Evolutionary conservation across 30 jellyfish, hydroid and myxozoan genomes (phyloP), one percentile per base, ranked within the genome.

Genomic region (Phacellophora camtschatica): DNA sequence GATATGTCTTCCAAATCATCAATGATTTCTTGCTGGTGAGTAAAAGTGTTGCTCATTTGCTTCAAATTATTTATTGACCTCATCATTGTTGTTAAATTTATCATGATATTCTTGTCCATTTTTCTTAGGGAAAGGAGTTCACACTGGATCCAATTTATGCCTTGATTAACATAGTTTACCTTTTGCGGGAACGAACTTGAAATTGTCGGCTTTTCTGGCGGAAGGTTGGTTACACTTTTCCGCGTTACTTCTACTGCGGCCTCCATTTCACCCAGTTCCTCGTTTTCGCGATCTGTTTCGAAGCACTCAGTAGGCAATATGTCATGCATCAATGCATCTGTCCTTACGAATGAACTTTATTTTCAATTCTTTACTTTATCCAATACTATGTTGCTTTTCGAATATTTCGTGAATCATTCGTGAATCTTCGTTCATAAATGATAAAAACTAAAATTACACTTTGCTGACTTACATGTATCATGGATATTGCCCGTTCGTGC

Each of bases 1-100:
- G 53, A 73, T 30, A 73, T 30, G 27, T 73, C 86, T 27, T 73
- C 86, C 35, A 73, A 22, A 19, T 73, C 86, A 20, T 73, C 86
- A 11, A 73, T 31, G 16, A 73, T 73, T 73, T 73, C 86, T 41
- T 73, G 86, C 25, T 73, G 86, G 58, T 73, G 74, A 6, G 2
- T 33, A 39, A 73, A 73, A 5, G 86, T 41, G 46, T 73, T 64
- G 49, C 36, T 54, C 5, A 73, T 37, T 45, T 33, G 37, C 25
- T 25, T 32, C 22, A 73, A 23, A 37, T 53, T 54, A 16, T 36
- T 51, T 28, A 62, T 25, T 25, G 31, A 46, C 15, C 37, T 15
- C 34, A 55, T 51, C 63, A 73, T 11, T 25, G 46, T 42, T 12
- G 10, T 16, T 2, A 73, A 48, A 18, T 16, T 73, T 24, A 33